phyloP scores from a whole-genome alignment of 2,113 vertebrate genomes.

The Condylura cristata region DNA sequence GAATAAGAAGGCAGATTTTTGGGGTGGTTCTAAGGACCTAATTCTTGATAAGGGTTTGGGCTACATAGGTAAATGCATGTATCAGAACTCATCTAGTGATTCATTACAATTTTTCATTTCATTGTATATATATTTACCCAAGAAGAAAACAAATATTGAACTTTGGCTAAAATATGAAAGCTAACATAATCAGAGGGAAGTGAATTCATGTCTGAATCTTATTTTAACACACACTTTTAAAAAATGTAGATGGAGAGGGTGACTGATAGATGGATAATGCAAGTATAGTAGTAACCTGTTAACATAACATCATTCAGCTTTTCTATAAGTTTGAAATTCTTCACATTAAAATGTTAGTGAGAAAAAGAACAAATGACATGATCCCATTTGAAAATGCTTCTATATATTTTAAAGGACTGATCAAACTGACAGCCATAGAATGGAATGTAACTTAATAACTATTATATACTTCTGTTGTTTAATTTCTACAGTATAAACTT shows the following conservation, averaged over 20 bases:
- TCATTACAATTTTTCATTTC: neutral
- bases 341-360: constrained; percentile 6
- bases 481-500: neutral
- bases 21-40: neutral
- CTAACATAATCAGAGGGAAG: neutral
- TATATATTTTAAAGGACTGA: neutral
- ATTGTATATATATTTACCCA: neutral
- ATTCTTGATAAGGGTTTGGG: neutral
- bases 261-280: neutral
- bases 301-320: neutral
- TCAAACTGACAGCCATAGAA: neutral
- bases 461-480: neutral
- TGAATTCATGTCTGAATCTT: neutral
- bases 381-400: neutral
- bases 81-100: neutral
- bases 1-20: neutral
- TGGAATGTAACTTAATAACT: neutral
- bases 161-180: neutral
- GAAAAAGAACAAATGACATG: neutral
- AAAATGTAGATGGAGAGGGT: neutral
- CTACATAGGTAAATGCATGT: neutral
- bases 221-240: neutral
- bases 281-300: neutral
- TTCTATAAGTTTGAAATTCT: constrained; percentile 7
- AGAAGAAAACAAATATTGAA: neutral